A percentile compares a stretch with the other conserved stretches of the same genome.
These are phyloP conservation scores for Aviceda subcristata DNA, from an alignment of 2,113 vertebrate genomes.

Conservation along the genomic window DNA sequence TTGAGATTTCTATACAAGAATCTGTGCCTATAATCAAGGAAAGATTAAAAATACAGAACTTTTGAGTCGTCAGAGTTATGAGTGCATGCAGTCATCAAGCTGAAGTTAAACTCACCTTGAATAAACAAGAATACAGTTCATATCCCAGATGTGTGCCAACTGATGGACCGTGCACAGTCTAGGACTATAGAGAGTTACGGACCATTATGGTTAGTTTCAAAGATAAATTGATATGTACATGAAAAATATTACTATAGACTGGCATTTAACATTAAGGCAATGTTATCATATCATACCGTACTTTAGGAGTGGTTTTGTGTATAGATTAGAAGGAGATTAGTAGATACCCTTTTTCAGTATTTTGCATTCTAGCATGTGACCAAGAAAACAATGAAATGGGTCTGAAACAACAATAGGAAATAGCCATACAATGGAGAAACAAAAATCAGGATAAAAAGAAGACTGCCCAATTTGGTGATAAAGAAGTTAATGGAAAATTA, in stretches of 20 bases:
- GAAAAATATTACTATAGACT: not conserved
- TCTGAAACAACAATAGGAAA: not conserved
- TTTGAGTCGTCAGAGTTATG: not conserved
- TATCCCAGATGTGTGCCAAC: not conserved
- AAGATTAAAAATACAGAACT: not conserved
- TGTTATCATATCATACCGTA: not conserved
- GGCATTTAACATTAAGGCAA: not conserved
- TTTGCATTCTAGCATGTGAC: not conserved
- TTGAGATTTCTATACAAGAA: not conserved
- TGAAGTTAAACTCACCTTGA: not conserved
- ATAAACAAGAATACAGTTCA: not conserved
- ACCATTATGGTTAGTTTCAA: not conserved
- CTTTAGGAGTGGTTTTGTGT: not conserved
- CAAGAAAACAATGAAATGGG: not conserved
- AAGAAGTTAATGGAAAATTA: not conserved
- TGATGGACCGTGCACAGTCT: not conserved
- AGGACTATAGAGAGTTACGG: not conserved
- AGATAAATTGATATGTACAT: not conserved
- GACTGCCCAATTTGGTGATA: not conserved
- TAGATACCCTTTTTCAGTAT: not conserved
- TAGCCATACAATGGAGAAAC: not conserved
- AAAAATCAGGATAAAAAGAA: not conserved
- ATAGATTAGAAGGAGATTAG: not conserved
- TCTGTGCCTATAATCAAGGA: not conserved
- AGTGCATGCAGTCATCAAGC: not conserved